phyloP scores from a whole-genome alignment of 2,888 invertebrate genomes.

The Caenorhabditis zanzibari region DNA sequence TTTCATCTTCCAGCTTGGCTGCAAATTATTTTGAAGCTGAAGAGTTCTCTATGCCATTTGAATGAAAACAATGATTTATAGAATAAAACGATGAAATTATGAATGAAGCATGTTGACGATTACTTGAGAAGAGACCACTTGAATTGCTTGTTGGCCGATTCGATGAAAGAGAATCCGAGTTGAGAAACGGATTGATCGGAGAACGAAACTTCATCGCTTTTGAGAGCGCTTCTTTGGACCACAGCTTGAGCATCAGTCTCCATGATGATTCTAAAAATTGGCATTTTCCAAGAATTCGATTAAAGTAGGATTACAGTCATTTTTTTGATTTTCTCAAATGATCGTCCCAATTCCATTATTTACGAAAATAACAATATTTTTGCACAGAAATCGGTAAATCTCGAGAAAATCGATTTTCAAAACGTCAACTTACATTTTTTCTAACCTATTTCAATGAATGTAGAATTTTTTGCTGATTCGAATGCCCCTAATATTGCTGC shows the following conservation, averaged over 20 bases:
- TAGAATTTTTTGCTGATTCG: no score
- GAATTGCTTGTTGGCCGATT: slow-evolving; percentile 97
- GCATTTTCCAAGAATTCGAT: no score
- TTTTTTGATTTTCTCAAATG: no score
- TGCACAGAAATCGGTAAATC: no score
- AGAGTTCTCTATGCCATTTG: slow-evolving; percentile 31
- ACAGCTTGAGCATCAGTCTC: slow-evolving; percentile 96
- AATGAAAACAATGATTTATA: slow-evolving; percentile 46
- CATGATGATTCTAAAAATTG: slow-evolving; percentile 90
- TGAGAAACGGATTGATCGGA: slow-evolving; percentile 99
- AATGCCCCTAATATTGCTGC: no score
- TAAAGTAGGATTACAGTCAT: no score
- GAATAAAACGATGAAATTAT: slow-evolving; percentile 28
- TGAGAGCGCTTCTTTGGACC: slow-evolving; percentile 93
- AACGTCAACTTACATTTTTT: no score
- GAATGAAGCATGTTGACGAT: slow-evolving; percentile 39
- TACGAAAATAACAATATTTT: no score
- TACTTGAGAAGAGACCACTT: slow-evolving; percentile 98
- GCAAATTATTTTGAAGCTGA: slow-evolving; percentile 15
- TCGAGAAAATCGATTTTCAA: no score
- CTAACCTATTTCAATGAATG: no score
- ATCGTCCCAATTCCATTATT: no score
- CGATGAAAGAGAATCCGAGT: slow-evolving; percentile 87
- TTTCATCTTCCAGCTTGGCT: background rate
- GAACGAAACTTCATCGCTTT: slow-evolving; percentile 96